Base-by-base conservation (phyloP, 2,113 vertebrate species). In the Pterocles orientalis region DNA sequence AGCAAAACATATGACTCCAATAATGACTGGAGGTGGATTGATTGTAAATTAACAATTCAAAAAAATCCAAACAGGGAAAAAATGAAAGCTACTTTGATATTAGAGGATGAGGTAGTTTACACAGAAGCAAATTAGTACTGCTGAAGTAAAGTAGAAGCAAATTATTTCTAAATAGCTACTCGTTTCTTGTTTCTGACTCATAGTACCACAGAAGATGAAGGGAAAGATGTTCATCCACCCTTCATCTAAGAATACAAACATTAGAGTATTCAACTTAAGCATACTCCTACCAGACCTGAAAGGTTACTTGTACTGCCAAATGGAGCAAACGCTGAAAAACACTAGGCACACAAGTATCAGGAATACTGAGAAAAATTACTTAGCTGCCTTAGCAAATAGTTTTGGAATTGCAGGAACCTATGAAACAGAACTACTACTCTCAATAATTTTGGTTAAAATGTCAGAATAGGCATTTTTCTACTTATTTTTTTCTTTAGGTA, bases 111-210 rank as follows among this genome's bases (percentile, higher is more conserved):
- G 10, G 16, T 80, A 54, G 16, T 73, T 93, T 76, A 88, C 36
- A 58, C 1, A 80, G 31, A 89, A 88, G 36, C 14, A 86, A 81
- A 92, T 86, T 57, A 94, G 19, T 48, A 50, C 29, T 64, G 72
- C 43, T 70, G 54, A 86, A 81, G 28, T 70, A 62, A 93, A 83
- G 58, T 9, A 84, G 76, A 92, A 86, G 53, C 2, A 79, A 92
- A 87, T 90, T 56, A 82, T 76, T 94, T 79, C 62, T 76, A 92
- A 88, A 70, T 13, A 71, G 83, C 14, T 81, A 84, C 26, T 76
- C 12, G 47, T 93, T 29, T 69, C 73, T 65, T 89, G 12, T 58
- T 94, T 95, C 57, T 95, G 66, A 85, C 58, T 96, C 62, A 45
- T 34, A 54, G 48, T 72, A 62, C 48, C 33, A 72, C 33, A 85